Percentiles rank a stretch among this genome's conserved stretches.
Conservation (phyloP, 2,113 vertebrate species). For the human (Homo sapiens) region DNA sequence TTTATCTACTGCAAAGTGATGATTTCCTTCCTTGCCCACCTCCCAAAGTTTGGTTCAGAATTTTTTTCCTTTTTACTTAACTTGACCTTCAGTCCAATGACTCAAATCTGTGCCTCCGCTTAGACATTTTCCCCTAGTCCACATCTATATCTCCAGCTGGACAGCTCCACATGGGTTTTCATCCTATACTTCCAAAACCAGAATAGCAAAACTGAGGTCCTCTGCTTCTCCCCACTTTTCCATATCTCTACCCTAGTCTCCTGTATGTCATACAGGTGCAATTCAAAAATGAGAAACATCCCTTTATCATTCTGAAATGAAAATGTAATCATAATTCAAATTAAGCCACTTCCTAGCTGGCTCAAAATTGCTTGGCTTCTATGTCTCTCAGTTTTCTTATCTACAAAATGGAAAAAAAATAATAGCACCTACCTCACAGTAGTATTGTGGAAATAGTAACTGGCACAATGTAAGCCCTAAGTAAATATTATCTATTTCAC, state of each 20-base stretch:
- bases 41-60: not conserved
- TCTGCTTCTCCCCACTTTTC: not conserved
- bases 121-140: not conserved
- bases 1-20: not conserved
- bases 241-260: rapidly evolving
- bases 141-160: not conserved
- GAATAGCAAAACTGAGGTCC: no score
- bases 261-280: not conserved
- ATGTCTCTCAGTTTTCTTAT: not conserved
- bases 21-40: not conserved
- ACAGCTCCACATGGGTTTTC: not conserved
- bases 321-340: not conserved
- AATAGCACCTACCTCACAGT: not conserved
- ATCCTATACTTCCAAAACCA: not conserved
- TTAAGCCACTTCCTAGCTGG: not conserved
- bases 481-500: not conserved
- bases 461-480: not conserved
- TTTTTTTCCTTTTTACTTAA: not conserved
- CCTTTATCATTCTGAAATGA: not conserved
- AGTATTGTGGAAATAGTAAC: not conserved
- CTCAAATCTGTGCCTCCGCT: not conserved
- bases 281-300: not conserved
- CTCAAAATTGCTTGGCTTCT: not conserved
- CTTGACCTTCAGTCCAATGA: not conserved
- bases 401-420: not conserved